phyloP scores from a whole-genome alignment of 2,888 invertebrate genomes.

The Dioctria linearis region DNA sequence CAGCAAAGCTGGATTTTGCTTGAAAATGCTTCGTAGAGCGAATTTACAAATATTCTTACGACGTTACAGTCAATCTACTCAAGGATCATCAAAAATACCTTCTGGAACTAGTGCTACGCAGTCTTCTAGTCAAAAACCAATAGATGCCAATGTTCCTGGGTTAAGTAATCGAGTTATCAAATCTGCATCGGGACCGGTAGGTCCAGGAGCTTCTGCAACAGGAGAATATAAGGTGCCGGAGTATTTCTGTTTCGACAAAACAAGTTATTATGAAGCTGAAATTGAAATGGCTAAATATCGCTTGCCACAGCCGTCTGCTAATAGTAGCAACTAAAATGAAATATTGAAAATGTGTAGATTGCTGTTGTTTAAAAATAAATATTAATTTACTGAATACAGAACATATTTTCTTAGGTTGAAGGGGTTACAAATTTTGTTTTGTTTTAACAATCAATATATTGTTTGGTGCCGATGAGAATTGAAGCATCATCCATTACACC shows the following conservation, averaged over 20 bases:
- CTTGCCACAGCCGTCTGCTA: conserved; percentile 82
- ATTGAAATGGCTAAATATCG: conserved; percentile 86
- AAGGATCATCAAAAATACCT: conserved; percentile 52
- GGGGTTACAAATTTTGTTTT: no score
- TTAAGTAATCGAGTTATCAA: conserved; percentile 76
- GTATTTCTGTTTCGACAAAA: conserved; percentile 85
- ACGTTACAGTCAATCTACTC: conserved; percentile 5
- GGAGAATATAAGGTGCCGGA: conserved; percentile 89
- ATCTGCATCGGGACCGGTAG: conserved; percentile 68
- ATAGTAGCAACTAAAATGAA: conserved; percentile 60
- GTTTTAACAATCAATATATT: no score
- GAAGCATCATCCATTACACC: no score
- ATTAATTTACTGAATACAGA: not conserved
- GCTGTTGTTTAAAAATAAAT: not conserved
- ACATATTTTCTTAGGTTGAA: no score
- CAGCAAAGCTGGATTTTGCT: not conserved
- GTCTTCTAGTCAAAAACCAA: conserved; percentile 59
- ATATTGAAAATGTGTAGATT: not conserved
- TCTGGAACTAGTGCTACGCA: conserved; percentile 49
- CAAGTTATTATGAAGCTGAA: conserved; percentile 87
- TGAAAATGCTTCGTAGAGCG: conserved; percentile 6
- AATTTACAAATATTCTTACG: conserved; percentile 28
- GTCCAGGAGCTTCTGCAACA: conserved; percentile 72
- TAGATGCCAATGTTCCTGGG: conserved; percentile 75
- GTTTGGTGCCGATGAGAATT: no score